These are phyloP conservation scores for Solenodon paradoxus DNA, from an alignment of 2,113 vertebrate genomes.

Conservation along the genomic window DNA sequence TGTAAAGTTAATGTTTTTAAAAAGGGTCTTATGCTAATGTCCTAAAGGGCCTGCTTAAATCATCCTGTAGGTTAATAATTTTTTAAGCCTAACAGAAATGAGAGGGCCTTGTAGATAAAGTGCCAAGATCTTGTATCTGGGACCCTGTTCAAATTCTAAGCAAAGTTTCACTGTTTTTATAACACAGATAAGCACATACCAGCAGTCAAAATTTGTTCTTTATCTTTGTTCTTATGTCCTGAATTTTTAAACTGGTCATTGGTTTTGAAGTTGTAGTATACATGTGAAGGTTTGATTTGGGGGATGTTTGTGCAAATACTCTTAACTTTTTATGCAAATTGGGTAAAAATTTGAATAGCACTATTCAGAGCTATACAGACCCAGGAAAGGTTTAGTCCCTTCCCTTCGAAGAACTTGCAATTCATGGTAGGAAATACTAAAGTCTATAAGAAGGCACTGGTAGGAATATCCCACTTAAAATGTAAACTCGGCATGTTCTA, in stretches of 20 bases:
- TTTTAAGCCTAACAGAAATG: slow-evolving; percentile 34
- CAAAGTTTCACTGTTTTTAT: slow-evolving; percentile 31
- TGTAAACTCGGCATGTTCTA: background rate
- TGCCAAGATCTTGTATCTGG: slow-evolving; percentile 34
- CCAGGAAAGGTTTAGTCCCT: background rate
- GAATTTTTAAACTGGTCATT: slow-evolving; percentile 44
- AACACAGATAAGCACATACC: background rate
- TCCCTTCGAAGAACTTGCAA: background rate
- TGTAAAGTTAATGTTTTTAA: background rate
- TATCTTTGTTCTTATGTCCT: slow-evolving; percentile 46
- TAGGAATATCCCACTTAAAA: background rate
- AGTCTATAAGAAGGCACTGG: background rate
- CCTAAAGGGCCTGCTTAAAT: background rate
- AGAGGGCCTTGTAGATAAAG: slow-evolving; percentile 56
- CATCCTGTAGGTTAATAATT: background rate
- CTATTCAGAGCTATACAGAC: background rate
- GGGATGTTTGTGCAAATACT: slow-evolving; percentile 43
- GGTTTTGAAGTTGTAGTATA: slow-evolving; percentile 33
- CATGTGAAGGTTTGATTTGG: slow-evolving; percentile 37
- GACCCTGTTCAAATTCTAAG: slow-evolving; percentile 47
- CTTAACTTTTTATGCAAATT: slow-evolving; percentile 6
- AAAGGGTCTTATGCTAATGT: slow-evolving; percentile 21
- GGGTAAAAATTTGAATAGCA: slow-evolving; percentile 9
- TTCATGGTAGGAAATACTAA: background rate
- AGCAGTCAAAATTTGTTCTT: slow-evolving; percentile 39